Evolutionary conservation across 2,797 vertebrate genomes (phyloP).

Genomic region (Oophaga sylvatica): DNA sequence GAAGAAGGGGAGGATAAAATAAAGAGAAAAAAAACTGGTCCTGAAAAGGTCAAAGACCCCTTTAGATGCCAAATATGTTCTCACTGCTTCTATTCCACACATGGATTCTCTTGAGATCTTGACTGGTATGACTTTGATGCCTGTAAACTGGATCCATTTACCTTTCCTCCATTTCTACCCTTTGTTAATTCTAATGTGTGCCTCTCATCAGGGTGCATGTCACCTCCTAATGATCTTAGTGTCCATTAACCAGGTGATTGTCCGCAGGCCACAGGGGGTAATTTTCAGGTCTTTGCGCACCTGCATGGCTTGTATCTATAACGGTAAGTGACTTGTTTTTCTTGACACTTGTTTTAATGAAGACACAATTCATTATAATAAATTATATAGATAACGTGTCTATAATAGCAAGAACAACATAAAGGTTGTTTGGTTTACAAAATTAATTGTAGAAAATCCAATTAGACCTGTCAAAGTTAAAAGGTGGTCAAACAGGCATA

Average conservation of each 20-base stretch:
- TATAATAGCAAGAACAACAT: not conserved
- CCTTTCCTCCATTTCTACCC: not conserved
- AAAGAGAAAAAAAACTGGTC: too few species aligned
- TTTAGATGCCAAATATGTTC: too few species aligned
- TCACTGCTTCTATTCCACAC: not conserved
- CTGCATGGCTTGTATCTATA: not conserved
- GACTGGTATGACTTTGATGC: not conserved
- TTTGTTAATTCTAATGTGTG: conserved; percentile 10
- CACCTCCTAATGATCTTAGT: conserved; percentile 19
- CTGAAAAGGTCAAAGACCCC: too few species aligned
- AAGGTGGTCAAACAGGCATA: not conserved
- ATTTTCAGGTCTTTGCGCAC: not conserved
- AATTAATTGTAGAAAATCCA: not conserved
- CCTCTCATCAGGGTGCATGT: conserved; percentile 9
- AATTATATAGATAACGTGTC: not conserved
- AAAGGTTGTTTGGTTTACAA: not conserved
- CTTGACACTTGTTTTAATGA: not conserved
- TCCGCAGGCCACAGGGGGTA: conserved; percentile 8
- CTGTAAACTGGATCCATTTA: not conserved
- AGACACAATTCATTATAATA: not conserved
- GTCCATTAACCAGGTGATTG: conserved; percentile 24
- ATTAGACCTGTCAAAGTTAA: not conserved
- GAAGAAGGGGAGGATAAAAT: too few species aligned
- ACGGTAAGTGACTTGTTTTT: not conserved
- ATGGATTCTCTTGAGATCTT: not conserved